phyloP scores from a whole-genome alignment of 2,113 vertebrate species.

The Cyanoderma ruficeps region DNA sequence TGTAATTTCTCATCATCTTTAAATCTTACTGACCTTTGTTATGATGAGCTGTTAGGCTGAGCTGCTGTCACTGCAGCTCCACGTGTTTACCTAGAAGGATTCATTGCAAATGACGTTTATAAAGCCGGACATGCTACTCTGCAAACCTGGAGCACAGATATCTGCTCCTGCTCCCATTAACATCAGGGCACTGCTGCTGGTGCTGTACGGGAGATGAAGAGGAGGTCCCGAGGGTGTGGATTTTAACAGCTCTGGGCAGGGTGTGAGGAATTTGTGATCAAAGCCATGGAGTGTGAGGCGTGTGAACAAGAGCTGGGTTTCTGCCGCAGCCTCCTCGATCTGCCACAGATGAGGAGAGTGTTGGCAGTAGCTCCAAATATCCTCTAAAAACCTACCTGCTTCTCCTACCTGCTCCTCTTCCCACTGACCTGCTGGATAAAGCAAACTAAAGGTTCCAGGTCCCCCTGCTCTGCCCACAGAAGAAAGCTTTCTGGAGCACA shows the following conservation, averaged over 20 bases:
- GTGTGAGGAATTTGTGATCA: neutral
- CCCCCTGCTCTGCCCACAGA: fast-evolving
- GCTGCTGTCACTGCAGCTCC: neutral
- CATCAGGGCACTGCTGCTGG: neutral
- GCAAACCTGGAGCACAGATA: neutral
- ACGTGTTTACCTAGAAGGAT: neutral
- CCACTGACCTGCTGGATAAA: neutral
- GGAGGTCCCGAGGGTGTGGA: neutral
- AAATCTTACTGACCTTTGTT: neutral
- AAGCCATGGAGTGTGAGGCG: neutral
- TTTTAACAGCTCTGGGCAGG: neutral
- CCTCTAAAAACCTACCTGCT: neutral
- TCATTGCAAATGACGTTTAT: fast-evolving
- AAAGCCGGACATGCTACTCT: neutral
- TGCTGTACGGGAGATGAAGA: neutral
- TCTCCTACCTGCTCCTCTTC: neutral
- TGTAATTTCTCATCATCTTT: neutral
- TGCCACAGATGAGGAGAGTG: neutral
- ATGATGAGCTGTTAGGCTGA: neutral
- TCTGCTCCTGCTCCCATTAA: neutral
- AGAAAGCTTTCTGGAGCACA: neutral
- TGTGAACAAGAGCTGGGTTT: fast-evolving
- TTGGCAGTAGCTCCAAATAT: neutral
- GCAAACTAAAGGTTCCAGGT: neutral
- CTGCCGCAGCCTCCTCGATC: neutral